phyloP scores from a whole-genome alignment of 2,113 vertebrate species.

The Lontra canadensis region DNA sequence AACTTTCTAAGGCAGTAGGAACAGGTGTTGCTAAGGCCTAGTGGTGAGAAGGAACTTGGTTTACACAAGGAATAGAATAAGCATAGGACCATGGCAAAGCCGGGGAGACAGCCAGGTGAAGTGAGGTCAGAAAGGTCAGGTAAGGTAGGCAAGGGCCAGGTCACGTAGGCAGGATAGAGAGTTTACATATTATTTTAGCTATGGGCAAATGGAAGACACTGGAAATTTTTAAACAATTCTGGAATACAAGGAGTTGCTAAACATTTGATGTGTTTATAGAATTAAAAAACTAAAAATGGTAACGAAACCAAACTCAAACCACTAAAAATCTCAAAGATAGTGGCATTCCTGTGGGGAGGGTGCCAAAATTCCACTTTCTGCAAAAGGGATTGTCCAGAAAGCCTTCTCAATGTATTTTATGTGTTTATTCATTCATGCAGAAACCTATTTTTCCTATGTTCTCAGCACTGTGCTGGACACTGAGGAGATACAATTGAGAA shows the following conservation, averaged over 20 bases:
- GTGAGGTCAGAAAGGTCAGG: background rate
- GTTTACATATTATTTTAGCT: background rate
- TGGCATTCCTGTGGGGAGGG: background rate
- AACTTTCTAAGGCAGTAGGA: background rate
- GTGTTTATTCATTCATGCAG: background rate
- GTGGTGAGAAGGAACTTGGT: background rate
- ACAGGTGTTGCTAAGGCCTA: background rate
- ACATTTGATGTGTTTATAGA: background rate
- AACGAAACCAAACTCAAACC: background rate
- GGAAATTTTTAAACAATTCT: background rate
- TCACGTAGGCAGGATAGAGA: background rate
- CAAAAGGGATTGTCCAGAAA: constrained; percentile 14
- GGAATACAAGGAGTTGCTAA: background rate
- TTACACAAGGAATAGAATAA: background rate
- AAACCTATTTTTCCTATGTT: background rate
- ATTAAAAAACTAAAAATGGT: background rate
- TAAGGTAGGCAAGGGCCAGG: background rate
- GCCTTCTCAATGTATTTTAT: background rate
- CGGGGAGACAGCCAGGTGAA: background rate
- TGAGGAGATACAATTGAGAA: background rate
- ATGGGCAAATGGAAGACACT: background rate
- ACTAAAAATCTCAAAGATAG: constrained; percentile 14
- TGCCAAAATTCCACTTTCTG: background rate
- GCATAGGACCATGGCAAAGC: background rate
- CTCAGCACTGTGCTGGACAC: background rate